phyloP scores from a whole-genome alignment of 2,797 vertebrate genomes.

The Erpetoichthys calabaricus region DNA sequence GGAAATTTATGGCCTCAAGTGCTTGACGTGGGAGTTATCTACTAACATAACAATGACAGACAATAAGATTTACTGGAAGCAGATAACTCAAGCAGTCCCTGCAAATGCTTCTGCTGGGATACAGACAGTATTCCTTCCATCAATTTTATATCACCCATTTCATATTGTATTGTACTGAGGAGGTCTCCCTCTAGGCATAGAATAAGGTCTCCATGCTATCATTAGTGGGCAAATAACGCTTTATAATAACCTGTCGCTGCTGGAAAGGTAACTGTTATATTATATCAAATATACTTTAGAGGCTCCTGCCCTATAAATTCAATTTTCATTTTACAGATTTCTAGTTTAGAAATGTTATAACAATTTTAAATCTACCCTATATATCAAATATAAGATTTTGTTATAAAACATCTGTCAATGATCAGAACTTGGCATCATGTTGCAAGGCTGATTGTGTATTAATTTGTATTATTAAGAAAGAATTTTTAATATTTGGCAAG shows the following conservation, averaged over 20 bases:
- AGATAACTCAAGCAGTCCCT: not conserved
- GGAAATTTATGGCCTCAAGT: not conserved
- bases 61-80: not conserved
- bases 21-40: not conserved
- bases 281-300: not conserved
- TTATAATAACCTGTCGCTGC: not conserved
- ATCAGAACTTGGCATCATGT: too few relatives aligned
- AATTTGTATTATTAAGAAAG: too few relatives aligned
- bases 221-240: not conserved
- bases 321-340: not conserved
- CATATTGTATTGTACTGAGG: slow-evolving; percentile 1
- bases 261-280: not conserved
- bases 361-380: too few relatives aligned
- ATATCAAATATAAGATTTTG: too few relatives aligned
- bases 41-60: not conserved
- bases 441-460: too few relatives aligned
- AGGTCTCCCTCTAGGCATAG: not conserved
- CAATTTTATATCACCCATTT: not conserved
- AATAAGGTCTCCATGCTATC: not conserved
- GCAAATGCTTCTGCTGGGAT: not conserved
- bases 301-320: not conserved
- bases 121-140: not conserved
- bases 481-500: too few relatives aligned
- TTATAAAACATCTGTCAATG: too few relatives aligned
- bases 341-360: not conserved